Percentiles rank a stretch among this genome's conserved stretches.
Conservation (phyloP, 2,113 vertebrate genomes). For the Microtus oregoni region DNA sequence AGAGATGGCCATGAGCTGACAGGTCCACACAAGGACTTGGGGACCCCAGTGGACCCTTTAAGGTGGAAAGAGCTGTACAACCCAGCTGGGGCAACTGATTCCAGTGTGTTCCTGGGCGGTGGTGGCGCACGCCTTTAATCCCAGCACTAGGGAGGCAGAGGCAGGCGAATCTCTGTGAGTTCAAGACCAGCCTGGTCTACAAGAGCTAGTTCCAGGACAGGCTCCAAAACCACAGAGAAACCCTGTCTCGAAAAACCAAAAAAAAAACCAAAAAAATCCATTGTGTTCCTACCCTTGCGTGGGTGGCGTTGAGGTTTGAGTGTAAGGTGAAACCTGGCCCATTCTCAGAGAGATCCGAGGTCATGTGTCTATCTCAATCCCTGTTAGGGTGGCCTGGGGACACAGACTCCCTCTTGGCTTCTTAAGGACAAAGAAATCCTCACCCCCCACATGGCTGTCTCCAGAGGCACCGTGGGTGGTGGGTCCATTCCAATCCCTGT, state of each 20-base stretch:
- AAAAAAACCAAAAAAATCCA: no score
- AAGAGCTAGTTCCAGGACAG: no score
- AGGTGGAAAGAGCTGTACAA: accelerated
- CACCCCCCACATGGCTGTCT: neutral
- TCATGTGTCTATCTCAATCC: neutral
- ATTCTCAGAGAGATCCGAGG: neutral
- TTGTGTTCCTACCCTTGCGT: accelerated
- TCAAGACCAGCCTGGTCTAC: no score
- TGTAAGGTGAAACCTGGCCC: accelerated
- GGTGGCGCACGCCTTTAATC: no score
- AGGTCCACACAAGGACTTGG: neutral
- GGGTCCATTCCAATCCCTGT: neutral
- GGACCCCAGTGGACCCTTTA: neutral
- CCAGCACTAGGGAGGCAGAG: no score
- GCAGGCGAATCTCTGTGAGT: no score
- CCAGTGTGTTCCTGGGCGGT: no score
- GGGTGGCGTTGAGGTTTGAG: accelerated
- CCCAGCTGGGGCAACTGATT: accelerated
- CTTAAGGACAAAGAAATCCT: neutral
- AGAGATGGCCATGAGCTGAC: accelerated
- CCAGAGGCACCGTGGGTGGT: neutral
- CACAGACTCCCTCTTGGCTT: neutral
- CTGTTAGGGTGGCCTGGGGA: constrained; percentile 46
- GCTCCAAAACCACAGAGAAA: no score
- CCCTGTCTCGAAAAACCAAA: no score